Evolutionary conservation across 2,797 vertebrate species (phyloP), one percentile per base, ranked within the genome.

Genomic region (Anas acuta): DNA sequence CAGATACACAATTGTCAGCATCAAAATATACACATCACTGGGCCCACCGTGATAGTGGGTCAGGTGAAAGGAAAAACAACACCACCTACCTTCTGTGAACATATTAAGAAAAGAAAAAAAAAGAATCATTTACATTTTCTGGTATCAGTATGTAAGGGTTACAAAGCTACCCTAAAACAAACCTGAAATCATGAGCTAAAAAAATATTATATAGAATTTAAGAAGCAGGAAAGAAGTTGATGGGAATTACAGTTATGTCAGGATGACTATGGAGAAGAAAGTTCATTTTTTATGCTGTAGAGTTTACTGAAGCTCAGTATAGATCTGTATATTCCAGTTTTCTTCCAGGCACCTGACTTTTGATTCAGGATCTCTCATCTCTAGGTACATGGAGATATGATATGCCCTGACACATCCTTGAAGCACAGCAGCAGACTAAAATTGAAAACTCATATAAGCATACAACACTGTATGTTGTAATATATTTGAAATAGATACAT

Each of bases 391-490:
- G 19, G 37, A 93, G 51, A 90, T 53, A 53, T 1, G 2, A 90
- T 56, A 56, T 1, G 2, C 22, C 53, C 51, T 79, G 84, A 84
- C 79, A 90, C 64, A 71, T 39, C 75, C 76, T 78, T 71, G 58
- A 61, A 87, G 93, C 73, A 77, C 41, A 77, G 49, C 58, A 91
- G 83, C 65, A 87, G 57, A 67, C 81, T 87, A 62, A 61, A 82
- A 66, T 17, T 45, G 57, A 54, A 80, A 84, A 74, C 12, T 26
- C 6, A 6, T 20, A 82, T 15, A 73, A 82, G 39, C 65, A 82
- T 16, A 57, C 28, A 93, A 58, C 45, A 81, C 35, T 57, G 41
- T 0, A 65, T 13, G 9, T 5, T 62, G 53, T 22, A 70, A 64
- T 32, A 30, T 69, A 45, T 54, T 71, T 77, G 65, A 82, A 92